These are phyloP conservation scores for Nomada goodeniana DNA, from an alignment of 2,888 invertebrate species.

Conservation along the genomic window DNA sequence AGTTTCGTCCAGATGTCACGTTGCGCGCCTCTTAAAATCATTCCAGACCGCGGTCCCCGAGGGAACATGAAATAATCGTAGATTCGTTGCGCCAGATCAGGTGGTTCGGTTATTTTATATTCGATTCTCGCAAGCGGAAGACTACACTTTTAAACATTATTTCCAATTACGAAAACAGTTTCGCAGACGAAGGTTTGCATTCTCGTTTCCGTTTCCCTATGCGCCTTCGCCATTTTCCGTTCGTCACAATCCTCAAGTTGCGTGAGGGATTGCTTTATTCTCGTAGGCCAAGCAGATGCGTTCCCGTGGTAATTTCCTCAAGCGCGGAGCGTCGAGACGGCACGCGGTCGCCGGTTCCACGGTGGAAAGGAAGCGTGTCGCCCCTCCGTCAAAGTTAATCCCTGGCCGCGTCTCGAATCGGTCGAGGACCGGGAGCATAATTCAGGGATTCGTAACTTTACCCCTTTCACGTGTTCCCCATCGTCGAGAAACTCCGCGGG, in stretches of 20 bases:
- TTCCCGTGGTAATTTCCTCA: conserved; percentile 49
- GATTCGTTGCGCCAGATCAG: no score
- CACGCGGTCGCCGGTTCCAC: conserved; percentile 38
- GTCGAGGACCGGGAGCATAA: conserved; percentile 64
- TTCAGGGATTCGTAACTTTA: conserved; percentile 71
- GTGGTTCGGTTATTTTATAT: no score
- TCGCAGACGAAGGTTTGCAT: no score
- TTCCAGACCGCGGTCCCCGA: no score
- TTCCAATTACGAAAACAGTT: no score
- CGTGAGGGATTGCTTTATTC: no score
- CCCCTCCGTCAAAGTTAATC: conserved; percentile 64
- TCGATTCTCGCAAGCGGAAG: no score
- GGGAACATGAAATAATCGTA: no score
- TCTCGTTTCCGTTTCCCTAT: no score
- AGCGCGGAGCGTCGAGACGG: conserved; percentile 21
- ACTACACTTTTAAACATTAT: no score
- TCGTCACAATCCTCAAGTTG: no score
- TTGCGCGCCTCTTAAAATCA: not conserved
- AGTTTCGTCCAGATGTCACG: not conserved
- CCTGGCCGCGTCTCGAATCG: conserved; percentile 56
- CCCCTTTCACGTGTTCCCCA: conserved; percentile 69
- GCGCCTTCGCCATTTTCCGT: no score
- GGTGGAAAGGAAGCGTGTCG: conserved; percentile 58
- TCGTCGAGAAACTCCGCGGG: conserved; percentile 64
- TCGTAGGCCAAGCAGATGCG: not conserved